These are phyloP conservation scores for Callipepla californica DNA, from an alignment of 2,113 vertebrate genomes.

Conservation along the genomic window DNA sequence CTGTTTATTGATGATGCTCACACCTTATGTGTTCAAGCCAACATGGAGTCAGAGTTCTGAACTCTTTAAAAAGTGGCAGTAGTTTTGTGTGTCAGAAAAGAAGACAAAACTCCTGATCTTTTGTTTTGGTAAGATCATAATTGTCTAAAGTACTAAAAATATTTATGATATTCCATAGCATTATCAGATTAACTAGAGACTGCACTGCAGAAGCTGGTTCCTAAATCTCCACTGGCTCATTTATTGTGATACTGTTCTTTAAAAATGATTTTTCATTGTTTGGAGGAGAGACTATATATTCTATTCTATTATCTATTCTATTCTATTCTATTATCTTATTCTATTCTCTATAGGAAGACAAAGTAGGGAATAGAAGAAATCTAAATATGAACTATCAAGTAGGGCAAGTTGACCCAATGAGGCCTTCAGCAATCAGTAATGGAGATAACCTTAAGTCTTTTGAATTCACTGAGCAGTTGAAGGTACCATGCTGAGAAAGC, in stretches of 20 bases:
- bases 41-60: background rate
- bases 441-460: constrained; percentile 71
- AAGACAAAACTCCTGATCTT: background rate
- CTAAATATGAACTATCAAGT: constrained; percentile 33
- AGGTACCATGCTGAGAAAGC: constrained; percentile 75
- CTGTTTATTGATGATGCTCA: background rate
- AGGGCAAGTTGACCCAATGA: constrained; percentile 78
- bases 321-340: background rate
- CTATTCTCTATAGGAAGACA: background rate
- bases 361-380: background rate
- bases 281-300: background rate
- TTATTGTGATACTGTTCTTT: constrained; percentile 26
- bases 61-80: background rate
- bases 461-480: constrained; percentile 74
- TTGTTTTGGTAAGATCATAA: constrained; percentile 48
- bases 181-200: constrained; percentile 15
- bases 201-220: background rate
- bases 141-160: constrained; percentile 35
- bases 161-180: background rate
- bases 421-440: constrained; percentile 68
- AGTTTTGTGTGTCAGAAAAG: constrained; percentile 4
- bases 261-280: background rate
- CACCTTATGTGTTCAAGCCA: background rate
- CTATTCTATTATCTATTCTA: background rate
- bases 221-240: background rate